phyloP scores from a whole-genome alignment of 2,113 vertebrate genomes.

The Osmerus mordax region DNA sequence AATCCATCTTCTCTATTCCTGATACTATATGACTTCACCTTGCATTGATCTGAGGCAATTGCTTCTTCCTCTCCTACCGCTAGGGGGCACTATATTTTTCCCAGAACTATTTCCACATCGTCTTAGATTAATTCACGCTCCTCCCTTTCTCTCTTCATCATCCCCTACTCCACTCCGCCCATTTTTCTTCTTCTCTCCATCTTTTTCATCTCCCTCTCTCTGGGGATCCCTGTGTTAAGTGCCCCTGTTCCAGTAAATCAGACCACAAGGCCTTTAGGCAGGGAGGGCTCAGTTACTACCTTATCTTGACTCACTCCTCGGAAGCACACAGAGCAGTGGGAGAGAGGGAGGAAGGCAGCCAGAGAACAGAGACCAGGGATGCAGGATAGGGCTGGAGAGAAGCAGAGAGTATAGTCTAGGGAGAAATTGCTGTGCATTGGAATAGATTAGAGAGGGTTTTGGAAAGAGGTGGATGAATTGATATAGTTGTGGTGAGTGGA shows the following conservation, averaged over 20 bases:
- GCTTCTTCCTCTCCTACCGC: slow-evolving; percentile 35
- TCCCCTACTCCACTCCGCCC: slow-evolving; percentile 23
- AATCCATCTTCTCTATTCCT: background rate
- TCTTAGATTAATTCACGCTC: background rate
- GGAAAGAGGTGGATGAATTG: slow-evolving; percentile 41
- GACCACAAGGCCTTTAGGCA: slow-evolving; percentile 67
- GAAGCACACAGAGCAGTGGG: slow-evolving; percentile 1
- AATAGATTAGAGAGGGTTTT: slow-evolving; percentile 22
- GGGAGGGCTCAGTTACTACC: slow-evolving; percentile 51
- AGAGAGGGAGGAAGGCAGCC: slow-evolving; percentile 13
- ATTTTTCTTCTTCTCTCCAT: background rate
- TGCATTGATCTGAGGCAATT: background rate
- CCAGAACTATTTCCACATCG: background rate
- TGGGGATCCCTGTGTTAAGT: slow-evolving; percentile 62
- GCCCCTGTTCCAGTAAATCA: slow-evolving; percentile 69
- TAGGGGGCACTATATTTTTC: slow-evolving; percentile 46
- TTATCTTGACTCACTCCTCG: too few species aligned
- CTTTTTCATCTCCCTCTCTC: slow-evolving; percentile 29
- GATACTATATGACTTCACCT: background rate
- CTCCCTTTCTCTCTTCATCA: slow-evolving; percentile 40
- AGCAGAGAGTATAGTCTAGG: background rate
- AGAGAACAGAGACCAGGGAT: background rate
- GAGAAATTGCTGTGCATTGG: too few species aligned
- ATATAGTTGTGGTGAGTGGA: slow-evolving; percentile 6
- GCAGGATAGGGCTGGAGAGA: background rate